Evolutionary conservation across 1,140 invertebrate species (phyloP), one percentile per base, ranked within the genome.

Genomic region (Matsumurasca onukii): DNA sequence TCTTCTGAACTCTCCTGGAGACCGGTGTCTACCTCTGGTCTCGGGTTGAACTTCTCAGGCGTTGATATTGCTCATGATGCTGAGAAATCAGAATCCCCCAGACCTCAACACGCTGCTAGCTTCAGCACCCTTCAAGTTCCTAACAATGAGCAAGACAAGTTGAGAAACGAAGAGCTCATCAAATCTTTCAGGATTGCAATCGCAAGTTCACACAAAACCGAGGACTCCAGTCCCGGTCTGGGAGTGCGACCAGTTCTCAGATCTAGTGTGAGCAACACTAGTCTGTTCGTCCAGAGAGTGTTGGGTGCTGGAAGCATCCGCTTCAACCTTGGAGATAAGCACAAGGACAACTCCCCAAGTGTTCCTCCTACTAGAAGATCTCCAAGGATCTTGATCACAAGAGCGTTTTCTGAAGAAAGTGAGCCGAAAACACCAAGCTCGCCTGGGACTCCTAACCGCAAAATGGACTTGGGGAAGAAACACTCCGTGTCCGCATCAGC

Each of bases 351-450:
- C 17, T 34, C 15, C 25, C 55, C 61, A 2, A 66, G 3, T 80
- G 82, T 69, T 81, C 82, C 59, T 22, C 67, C 25, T 15, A 45
- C 55, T 9, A 68, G 67, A 63, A 24, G 67, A 62, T 89, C 87
- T 17, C 88, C 88, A 15, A 81, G 84, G 59, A 90, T 90, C 27
- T 82, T 89, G 1, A 89, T 90, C 61, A 89, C 89, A 1, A 77
- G 87, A 69, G 87, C 89, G 1, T 86, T 85, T 79, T 89, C 88
- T 45, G 87, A 89, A 73, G 88, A 90, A 73, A 87, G 85, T 68
- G 84, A 86, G 30, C 67, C 52, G n/a, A 77, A 78, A 63, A 82
- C 81, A 2, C 81, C 81, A 1, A 77, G 78, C 0, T 66, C 72
- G 12, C 73, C 73, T 9, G 70, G 69, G 0, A 75, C 77, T 12